Evolutionary conservation across 2,797 vertebrate species (phyloP), one percentile per base, ranked within the genome.

Genomic region (Periophthalmus magnuspinnatus): DNA sequence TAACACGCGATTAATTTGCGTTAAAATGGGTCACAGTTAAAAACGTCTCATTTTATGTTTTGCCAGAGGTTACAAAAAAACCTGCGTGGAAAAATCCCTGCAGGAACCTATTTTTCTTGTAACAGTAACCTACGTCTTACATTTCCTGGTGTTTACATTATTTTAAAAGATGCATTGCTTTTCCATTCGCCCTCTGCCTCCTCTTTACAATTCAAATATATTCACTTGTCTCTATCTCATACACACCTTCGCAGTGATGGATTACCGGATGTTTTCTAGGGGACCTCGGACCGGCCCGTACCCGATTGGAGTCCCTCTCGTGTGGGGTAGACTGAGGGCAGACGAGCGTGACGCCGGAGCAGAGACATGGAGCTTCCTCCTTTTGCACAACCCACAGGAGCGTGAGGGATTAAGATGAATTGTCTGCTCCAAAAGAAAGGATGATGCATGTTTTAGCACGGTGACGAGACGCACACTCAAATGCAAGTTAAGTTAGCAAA

Each of bases 341-440:
- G 65, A 66, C 48, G 24, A 65, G 66, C 45, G 36, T 59, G 60
- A 50, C 63, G 50, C 41, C 50, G 65, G 54, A 58, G 21, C 14
- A 11, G 41, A n/a, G 13, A 71, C 45, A 16, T 16, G 52, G 57
- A 48, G 63, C 32, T 47, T 70, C 28, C 38, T 70, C 57, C 24
- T 48, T 52, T 50, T 11, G 61, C 36, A 58, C 3, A 57, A 41
- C 16, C 32, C 9, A 65, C 54, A 11, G 36, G 19, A 56, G 45
- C 36, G 21, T 17, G 45, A 64, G 48, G 68, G 69, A 68, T 47
- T n/a, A 22, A 62, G 67, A 72, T 69, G 56, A 70, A 68, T 54
- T 52, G 34, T 70, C 63, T 41, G 41, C 28, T 33, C 13, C 10
- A 58, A 52, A 45, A 58, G 63, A 62, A 24, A 38, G 19, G 33